Evolutionary conservation across 2,113 vertebrate species (phyloP), one percentile per base, ranked within the genome.

Genomic region (Callocephalon fimbriatum): DNA sequence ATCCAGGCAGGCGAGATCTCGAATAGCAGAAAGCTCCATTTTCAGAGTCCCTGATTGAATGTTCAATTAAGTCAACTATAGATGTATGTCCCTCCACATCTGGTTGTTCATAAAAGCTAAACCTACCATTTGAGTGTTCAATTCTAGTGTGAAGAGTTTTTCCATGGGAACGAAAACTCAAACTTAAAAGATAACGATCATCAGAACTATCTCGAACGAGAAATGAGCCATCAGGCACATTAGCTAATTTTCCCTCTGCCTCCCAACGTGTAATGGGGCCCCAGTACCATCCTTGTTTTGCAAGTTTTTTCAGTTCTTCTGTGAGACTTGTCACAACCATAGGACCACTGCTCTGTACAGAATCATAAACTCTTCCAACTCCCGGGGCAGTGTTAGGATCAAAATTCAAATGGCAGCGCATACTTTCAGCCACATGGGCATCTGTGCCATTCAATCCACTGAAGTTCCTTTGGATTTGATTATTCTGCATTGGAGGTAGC

Each of bases 271-370:
- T 99, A 96, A 99, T 99, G 6, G 99, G 99, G 12, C 99, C 99
- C 99, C 99, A 99, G 98, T 99, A 99, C 99, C 99, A 99, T 65
- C 99, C 99, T 97, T 99, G 99, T 86, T 98, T 99, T 2, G 99
- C 99, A 71, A 99, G 98, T 90, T 99, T 99, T 97, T 99, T 99
- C 94, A 99, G 98, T 98, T 99, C 99, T 97, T 99, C 99, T 0
- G 99, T 99, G 82, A 99, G 99, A 97, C 99, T 99, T 16, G 99
- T 99, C 89, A 99, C 99, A 25, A 99, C 99, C 99, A 99, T 99
- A 42, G 99, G 98, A n/a, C 99, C 99, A 8, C 99, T 99, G 86
- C 97, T 99, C 95, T 99, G 99, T 85, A 99, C 99, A 4, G 99
- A 99, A 95, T 99, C 99, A 35, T 99, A 99, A 47, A 99, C 99